Conservation (phyloP, 2,888 invertebrate genomes). For the Calameuta idolon region DNA sequence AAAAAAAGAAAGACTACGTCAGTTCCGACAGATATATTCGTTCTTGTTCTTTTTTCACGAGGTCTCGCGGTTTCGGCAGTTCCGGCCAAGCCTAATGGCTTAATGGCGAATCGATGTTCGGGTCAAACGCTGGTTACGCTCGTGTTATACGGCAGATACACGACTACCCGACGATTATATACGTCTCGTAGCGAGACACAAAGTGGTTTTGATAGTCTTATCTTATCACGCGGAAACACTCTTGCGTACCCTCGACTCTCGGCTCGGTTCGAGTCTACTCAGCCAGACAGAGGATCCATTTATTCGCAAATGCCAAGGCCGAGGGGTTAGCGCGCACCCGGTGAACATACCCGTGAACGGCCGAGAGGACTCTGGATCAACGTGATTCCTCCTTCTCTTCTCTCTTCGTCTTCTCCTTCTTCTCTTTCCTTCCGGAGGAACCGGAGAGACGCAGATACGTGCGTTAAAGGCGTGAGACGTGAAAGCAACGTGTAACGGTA, state of each 20-base stretch:
- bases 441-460: neutral
- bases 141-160: constrained; percentile 16
- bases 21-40: neutral
- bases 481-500: neutral
- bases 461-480: neutral
- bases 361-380: constrained; percentile 1
- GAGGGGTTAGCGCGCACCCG: constrained; percentile 23
- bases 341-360: neutral
- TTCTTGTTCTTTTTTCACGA: constrained; percentile 14
- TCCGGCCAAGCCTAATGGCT: constrained; percentile 47
- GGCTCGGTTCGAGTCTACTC: constrained; percentile 42
- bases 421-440: neutral
- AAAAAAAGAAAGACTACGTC: neutral
- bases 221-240: constrained; percentile 62
- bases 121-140: constrained; percentile 27
- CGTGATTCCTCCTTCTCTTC: neutral
- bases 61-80: constrained; percentile 31
- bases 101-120: constrained; percentile 58
- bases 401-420: neutral
- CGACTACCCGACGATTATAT: constrained; percentile 8
- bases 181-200: constrained; percentile 13
- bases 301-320: constrained; percentile 63
- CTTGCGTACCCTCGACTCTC: constrained; percentile 38
- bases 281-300: constrained; percentile 59
- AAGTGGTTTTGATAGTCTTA: constrained; percentile 43